Percentiles rank a stretch among this genome's conserved stretches.
Conservation (phyloP, 2,113 vertebrate genomes). For the Galemys pyrenaicus region DNA sequence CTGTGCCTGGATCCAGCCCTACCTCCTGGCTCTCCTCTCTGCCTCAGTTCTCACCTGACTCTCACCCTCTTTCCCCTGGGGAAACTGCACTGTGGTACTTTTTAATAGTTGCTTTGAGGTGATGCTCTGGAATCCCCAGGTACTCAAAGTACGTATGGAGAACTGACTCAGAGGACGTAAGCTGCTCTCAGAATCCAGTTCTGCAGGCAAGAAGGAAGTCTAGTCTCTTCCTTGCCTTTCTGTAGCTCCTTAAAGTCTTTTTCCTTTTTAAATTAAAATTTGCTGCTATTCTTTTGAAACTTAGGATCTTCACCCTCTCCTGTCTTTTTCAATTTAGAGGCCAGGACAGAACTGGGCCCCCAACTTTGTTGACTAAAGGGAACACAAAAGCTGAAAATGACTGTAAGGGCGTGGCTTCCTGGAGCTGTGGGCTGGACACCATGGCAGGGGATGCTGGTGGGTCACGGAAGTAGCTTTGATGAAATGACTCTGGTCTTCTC, state of each 20-base stretch:
- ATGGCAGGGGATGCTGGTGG: too few relatives aligned
- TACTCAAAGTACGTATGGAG: background rate
- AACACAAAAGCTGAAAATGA: background rate
- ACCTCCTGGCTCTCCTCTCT: background rate
- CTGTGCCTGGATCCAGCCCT: background rate
- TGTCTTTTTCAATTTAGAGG: background rate
- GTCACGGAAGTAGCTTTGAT: background rate
- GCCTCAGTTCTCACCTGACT: background rate
- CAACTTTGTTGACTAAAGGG: background rate
- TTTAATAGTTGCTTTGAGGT: background rate
- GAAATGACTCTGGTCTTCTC: background rate
- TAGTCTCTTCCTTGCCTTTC: background rate
- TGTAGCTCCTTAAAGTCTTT: background rate
- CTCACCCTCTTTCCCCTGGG: background rate
- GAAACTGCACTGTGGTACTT: background rate
- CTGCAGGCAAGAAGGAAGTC: background rate
- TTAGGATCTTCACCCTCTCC: fast-evolving
- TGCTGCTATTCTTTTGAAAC: background rate
- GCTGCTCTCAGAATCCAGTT: background rate
- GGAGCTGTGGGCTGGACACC: too few relatives aligned
- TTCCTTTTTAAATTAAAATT: background rate
- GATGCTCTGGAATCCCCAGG: background rate
- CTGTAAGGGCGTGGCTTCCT: background rate
- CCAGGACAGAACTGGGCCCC: background rate
- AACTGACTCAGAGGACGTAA: background rate